Conservation (phyloP, 2,113 vertebrate species). For the Tupaia chinensis region DNA sequence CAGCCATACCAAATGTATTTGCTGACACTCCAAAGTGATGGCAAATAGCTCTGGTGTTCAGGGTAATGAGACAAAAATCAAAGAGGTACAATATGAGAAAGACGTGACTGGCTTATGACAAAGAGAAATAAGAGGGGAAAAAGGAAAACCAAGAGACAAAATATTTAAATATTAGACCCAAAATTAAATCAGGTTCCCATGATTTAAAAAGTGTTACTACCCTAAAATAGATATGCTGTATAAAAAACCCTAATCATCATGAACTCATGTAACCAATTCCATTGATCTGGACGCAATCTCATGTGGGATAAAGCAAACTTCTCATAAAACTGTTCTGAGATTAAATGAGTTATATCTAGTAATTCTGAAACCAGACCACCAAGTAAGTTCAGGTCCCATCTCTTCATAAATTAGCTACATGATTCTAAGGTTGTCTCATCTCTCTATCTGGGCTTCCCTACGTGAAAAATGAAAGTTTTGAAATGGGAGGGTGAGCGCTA, state of each 20-base stretch:
- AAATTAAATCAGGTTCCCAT: not conserved
- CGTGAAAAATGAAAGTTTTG: not conserved
- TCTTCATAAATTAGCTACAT: not conserved
- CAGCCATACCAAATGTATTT: not conserved
- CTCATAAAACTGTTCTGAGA: not conserved
- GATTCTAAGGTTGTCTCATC: not conserved
- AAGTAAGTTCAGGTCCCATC: not conserved
- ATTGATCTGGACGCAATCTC: not conserved
- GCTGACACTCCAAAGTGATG: not conserved
- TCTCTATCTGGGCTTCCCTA: not conserved
- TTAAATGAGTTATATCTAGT: not conserved
- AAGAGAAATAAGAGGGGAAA: not conserved
- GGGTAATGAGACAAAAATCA: not conserved
- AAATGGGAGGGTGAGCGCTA: not conserved
- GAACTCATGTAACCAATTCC: not conserved
- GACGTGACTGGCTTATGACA: not conserved
- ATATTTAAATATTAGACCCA: not conserved
- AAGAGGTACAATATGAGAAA: not conserved
- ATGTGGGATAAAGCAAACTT: not conserved
- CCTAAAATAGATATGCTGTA: slow-evolving; percentile 29
- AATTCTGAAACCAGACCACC: not conserved
- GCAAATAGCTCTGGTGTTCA: not conserved
- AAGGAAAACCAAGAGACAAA: not conserved
- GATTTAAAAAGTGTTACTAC: not conserved
- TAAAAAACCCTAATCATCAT: not conserved